Conservation (phyloP, 2,113 vertebrate genomes). For the Thalassoma bifasciatum region DNA sequence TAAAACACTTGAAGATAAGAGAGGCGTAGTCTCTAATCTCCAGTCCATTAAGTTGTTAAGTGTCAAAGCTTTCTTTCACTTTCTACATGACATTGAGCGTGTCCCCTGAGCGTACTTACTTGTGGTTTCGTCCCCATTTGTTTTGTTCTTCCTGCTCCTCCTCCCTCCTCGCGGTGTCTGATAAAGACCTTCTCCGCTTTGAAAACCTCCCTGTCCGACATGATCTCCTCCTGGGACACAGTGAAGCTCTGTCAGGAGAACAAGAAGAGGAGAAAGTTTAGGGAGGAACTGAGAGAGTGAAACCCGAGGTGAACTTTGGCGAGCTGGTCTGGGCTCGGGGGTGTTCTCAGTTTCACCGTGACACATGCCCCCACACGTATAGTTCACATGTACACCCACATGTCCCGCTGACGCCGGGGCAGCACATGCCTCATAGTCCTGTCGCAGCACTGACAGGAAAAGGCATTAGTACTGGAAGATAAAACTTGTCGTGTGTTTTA, state of each 20-base stretch:
- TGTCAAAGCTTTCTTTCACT: background rate
- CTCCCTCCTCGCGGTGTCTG: conserved; percentile 83
- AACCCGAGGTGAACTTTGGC: conserved; percentile 60
- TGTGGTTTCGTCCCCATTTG: conserved; percentile 31
- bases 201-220: conserved; percentile 86
- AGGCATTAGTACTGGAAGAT: background rate
- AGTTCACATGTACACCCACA: conserved; percentile 66
- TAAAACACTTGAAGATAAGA: background rate
- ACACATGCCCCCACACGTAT: conserved; percentile 65
- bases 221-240: conserved; percentile 66
- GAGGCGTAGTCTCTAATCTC: background rate
- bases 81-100: conserved; percentile 2
- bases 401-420: conserved; percentile 44
- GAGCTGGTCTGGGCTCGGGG: conserved; percentile 39
- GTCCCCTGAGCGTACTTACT: conserved; percentile 60
- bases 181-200: conserved; percentile 90
- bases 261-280: conserved; percentile 56
- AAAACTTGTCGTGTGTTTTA: background rate
- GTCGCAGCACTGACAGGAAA: background rate
- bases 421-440: background rate
- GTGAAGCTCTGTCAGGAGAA: conserved; percentile 65
- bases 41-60: background rate
- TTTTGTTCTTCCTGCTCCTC: conserved; percentile 71
- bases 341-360: conserved; percentile 50
- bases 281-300: conserved; percentile 56